phyloP scores from a whole-genome alignment of 2,797 vertebrate species.

The Myotis findleyi region DNA sequence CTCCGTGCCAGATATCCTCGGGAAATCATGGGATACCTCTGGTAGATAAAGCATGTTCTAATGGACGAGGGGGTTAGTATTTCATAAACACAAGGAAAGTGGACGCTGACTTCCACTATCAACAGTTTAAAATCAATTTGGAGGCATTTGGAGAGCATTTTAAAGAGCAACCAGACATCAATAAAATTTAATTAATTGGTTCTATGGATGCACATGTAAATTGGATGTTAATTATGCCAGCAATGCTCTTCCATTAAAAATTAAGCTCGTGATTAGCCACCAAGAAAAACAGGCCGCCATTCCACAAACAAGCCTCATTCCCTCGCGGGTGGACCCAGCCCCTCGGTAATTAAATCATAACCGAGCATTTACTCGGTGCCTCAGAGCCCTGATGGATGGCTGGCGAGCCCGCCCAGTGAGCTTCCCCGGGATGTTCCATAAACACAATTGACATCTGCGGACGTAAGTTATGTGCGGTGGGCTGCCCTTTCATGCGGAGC shows the following conservation, averaged over 20 bases:
- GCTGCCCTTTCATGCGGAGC: slow-evolving; percentile 66
- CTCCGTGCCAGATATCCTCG: slow-evolving; percentile 14
- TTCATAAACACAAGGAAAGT: slow-evolving; percentile 80
- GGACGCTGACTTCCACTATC: slow-evolving; percentile 80
- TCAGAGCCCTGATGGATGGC: slow-evolving; percentile 66
- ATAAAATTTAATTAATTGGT: slow-evolving; percentile 92
- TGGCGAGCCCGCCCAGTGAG: slow-evolving; percentile 39
- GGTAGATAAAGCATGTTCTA: slow-evolving; percentile 69
- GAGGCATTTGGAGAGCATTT: slow-evolving; percentile 89
- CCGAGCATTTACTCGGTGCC: slow-evolving; percentile 80
- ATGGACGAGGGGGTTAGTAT: slow-evolving; percentile 77
- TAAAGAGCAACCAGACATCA: slow-evolving; percentile 89
- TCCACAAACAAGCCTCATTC: slow-evolving; percentile 85
- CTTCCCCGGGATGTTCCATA: slow-evolving; percentile 57
- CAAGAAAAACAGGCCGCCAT: slow-evolving; percentile 80
- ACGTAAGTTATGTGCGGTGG: slow-evolving; percentile 51
- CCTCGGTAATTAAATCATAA: slow-evolving; percentile 85
- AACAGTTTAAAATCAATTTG: slow-evolving; percentile 89
- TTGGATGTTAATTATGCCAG: slow-evolving; percentile 90
- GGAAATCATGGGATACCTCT: slow-evolving; percentile 49
- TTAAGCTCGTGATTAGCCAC: slow-evolving; percentile 89
- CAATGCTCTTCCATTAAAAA: slow-evolving; percentile 90
- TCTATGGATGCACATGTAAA: slow-evolving; percentile 90
- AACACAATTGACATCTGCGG: slow-evolving; percentile 70
- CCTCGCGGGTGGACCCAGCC: slow-evolving; percentile 81